Percentiles rank a stretch among this genome's conserved stretches.
These are phyloP conservation scores for Drosophila multiciliata DNA, from an alignment of 2,888 invertebrate genomes.

Conservation along the genomic window DNA sequence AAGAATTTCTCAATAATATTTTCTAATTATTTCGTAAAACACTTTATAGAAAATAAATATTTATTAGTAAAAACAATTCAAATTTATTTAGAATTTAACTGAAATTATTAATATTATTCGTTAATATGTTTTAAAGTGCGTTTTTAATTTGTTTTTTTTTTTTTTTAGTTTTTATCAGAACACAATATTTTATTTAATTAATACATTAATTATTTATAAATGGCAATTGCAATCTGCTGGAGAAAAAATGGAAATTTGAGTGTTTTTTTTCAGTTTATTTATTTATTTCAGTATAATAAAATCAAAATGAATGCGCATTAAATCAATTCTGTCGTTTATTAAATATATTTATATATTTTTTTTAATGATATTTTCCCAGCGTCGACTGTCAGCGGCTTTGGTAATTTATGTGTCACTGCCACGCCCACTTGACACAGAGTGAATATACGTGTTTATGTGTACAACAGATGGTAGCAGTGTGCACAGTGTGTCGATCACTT, in stretches of 20 bases:
- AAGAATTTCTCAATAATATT: slow-evolving; percentile 7
- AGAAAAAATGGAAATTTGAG: background rate
- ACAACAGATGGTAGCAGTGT: slow-evolving; percentile 46
- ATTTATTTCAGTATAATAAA: slow-evolving; percentile 51
- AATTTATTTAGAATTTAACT: too few relatives aligned
- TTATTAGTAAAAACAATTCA: background rate
- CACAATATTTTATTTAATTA: background rate
- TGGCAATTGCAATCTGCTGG: background rate
- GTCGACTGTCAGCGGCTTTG: slow-evolving; percentile 64
- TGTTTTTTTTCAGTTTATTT: slow-evolving; percentile 18
- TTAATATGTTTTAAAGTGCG: background rate
- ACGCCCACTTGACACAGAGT: slow-evolving; percentile 63
- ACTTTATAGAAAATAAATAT: background rate
- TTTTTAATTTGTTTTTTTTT: too few relatives aligned
- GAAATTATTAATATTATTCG: background rate
- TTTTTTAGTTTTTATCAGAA: background rate
- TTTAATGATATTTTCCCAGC: slow-evolving; percentile 70
- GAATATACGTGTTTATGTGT: slow-evolving; percentile 13
- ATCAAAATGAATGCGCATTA: slow-evolving; percentile 58
- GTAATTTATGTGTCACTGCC: slow-evolving; percentile 69
- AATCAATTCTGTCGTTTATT: slow-evolving; percentile 74
- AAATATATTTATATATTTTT: slow-evolving; percentile 54
- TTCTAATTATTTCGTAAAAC: background rate
- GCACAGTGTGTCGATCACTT: slow-evolving; percentile 60
- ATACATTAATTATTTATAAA: background rate